phyloP scores from a whole-genome alignment of 2,113 vertebrate species.

The Ammodytes marinus region DNA sequence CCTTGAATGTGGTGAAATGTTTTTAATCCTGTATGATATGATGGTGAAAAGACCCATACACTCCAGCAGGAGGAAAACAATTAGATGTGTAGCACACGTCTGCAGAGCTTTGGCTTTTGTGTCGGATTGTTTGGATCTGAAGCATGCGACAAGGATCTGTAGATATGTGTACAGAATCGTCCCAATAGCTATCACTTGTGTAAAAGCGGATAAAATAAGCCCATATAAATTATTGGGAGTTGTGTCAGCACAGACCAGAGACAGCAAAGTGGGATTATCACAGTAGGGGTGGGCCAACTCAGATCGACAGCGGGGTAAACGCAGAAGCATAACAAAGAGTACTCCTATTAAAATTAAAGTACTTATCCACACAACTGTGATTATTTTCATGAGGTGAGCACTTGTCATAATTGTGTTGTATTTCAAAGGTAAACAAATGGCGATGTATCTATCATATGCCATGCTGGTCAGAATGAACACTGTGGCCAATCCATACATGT shows the following conservation, averaged over 20 bases:
- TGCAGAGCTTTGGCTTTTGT: conserved; percentile 82
- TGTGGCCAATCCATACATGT: conserved; percentile 73
- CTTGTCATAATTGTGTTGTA: conserved; percentile 80
- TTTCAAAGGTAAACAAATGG: conserved; percentile 82
- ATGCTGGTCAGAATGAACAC: conserved; percentile 78
- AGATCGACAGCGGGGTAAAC: conserved; percentile 78
- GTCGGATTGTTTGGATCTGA: conserved; percentile 71
- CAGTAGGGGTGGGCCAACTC: conserved; percentile 72
- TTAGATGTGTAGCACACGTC: conserved; percentile 82
- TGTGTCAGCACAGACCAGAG: conserved; percentile 77
- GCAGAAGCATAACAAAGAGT: conserved; percentile 79
- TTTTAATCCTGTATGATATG: conserved; percentile 77
- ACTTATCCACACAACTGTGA: conserved; percentile 67
- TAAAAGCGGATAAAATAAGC: neutral
- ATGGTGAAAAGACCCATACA: conserved; percentile 81
- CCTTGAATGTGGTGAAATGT: conserved; percentile 66
- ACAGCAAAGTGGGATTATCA: conserved; percentile 77
- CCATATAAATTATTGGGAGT: conserved; percentile 81
- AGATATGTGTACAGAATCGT: conserved; percentile 78
- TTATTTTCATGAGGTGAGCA: conserved; percentile 70
- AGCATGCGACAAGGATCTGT: conserved; percentile 80
- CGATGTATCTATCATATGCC: conserved; percentile 85
- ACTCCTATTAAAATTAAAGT: conserved; percentile 60
- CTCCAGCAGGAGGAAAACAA: conserved; percentile 79
- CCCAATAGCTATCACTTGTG: conserved; percentile 54